Evolutionary conservation across 2,797 vertebrate species (phyloP).

Genomic region (Arrhamphus sclerolepis): DNA sequence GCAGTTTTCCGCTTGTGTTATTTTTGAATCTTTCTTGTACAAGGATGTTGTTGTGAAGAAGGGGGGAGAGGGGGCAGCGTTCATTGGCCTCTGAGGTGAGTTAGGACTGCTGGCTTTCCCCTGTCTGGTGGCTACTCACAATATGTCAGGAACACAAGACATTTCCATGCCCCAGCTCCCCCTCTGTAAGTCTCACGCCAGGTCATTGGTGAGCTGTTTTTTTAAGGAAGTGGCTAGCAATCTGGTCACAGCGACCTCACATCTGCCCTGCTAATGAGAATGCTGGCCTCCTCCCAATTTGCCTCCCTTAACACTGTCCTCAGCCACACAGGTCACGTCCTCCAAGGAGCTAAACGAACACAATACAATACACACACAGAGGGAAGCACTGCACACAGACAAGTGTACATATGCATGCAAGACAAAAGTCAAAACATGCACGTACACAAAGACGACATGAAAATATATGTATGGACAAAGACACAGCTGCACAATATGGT

Average conservation of each 20-base stretch:
- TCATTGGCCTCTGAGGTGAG: conserved; percentile 79
- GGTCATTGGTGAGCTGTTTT: conserved; percentile 86
- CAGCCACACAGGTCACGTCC: conserved; percentile 88
- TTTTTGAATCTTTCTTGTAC: conserved; percentile 83
- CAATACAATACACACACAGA: conserved; percentile 49
- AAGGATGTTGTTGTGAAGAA: conserved; percentile 85
- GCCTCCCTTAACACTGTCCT: conserved; percentile 82
- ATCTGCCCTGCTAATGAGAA: conserved; percentile 89
- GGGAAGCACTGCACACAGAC: conserved; percentile 22
- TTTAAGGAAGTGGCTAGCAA: conserved; percentile 92
- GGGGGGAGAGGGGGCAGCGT: conserved; percentile 50
- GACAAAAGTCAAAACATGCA: conserved; percentile 24
- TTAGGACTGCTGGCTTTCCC: conserved; percentile 78
- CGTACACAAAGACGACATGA: conserved; percentile 11
- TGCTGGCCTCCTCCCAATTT: conserved; percentile 80
- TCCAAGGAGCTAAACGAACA: conserved; percentile 69
- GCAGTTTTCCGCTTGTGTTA: conserved; percentile 80
- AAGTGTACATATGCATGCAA: conserved; percentile 23
- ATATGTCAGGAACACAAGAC: conserved; percentile 87
- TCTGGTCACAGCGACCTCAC: conserved; percentile 87
- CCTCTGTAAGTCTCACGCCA: conserved; percentile 78
- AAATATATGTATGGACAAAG: conserved; percentile 14
- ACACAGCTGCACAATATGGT: conserved; percentile 3
- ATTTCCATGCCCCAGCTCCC: conserved; percentile 75
- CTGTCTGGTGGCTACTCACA: conserved; percentile 84